Base-by-base conservation (phyloP, 2,797 vertebrate species). In the Diplodus sargus region DNA sequence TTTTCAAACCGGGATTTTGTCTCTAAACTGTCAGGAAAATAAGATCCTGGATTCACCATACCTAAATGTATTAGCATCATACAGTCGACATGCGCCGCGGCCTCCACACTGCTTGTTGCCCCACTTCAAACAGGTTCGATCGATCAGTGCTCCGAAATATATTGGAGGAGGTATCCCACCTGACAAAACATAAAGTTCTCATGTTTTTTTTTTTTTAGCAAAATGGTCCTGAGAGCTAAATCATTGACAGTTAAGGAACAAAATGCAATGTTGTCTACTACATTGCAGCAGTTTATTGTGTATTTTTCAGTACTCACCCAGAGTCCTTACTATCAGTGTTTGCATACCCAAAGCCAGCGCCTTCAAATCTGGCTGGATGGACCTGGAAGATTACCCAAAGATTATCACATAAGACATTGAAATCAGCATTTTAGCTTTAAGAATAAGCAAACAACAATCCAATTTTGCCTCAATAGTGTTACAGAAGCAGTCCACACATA, bases 161-260 rank as follows among this genome's bases (percentile, higher is more conserved):
- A 99, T 96, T 1, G 97, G 96, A 49, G 97, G 96, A 48, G 97
- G 97, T 74, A 99, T 98, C 72, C 97, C 97, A 93, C 97, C 98
- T 99, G 80, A n/a, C 76, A 85, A 79, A n/a, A 75, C 22, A 83
- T 22, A 86, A 5, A 34, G 49, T 61, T 5, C 74, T 39, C 18
- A 59, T n/a, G 3, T 2, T 1, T 43, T 16, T 23, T 14, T 10
- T 39, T 39, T 39, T 39, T 39, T 9, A 39, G 9, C 8, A 10
- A 39, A 39, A 20, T 20, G 4, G 42, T 22, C 6, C 17, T 42
- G n/a, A 39, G 16, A 53, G 28, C 5, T 39, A 9, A 43, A 39
- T 20, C 7, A 22, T 28, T 13, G 8, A 47, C 18, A 18, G 4
- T 16, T 39, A 39, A 39, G 39, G 13, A 25, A 54, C 28, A 45